These are phyloP conservation scores for Fragum whitleyi DNA, from an alignment of 2,888 invertebrate species.

Conservation along the genomic window DNA sequence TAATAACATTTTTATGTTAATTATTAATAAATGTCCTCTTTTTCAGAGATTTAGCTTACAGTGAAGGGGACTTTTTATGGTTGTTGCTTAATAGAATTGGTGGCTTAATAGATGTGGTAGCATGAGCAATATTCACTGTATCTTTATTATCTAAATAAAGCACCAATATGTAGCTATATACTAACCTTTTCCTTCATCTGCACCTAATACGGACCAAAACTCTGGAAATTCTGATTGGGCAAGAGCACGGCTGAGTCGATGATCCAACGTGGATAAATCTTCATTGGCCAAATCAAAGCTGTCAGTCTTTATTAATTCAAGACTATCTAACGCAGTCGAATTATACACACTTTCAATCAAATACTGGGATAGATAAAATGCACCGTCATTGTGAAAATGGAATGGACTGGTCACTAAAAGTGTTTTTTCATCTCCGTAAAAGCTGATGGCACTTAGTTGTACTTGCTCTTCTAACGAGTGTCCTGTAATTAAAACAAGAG, in stretches of 20 bases:
- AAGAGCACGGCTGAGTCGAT: constrained; percentile 74
- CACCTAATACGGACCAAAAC: constrained; percentile 78
- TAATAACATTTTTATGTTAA: too few relatives aligned
- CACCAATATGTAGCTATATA: too few relatives aligned
- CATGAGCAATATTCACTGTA: too few relatives aligned
- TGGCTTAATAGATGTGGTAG: too few relatives aligned
- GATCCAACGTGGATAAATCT: constrained; percentile 77
- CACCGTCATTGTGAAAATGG: constrained; percentile 74
- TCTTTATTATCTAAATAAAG: too few relatives aligned
- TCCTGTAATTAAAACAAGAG: constrained; percentile 67
- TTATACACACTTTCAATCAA: constrained; percentile 79
- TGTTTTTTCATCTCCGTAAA: constrained; percentile 58
- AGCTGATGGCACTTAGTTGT: constrained; percentile 70
- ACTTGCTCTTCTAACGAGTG: constrained; percentile 74
- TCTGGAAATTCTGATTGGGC: constrained; percentile 71
- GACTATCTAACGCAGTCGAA: constrained; percentile 71
- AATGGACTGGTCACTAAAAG: constrained; percentile 67
- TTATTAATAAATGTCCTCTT: too few relatives aligned
- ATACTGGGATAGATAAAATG: constrained; percentile 76
- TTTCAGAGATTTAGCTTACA: too few relatives aligned
- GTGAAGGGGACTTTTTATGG: too few relatives aligned
- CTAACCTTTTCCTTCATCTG: constrained; percentile 53
- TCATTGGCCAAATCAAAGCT: constrained; percentile 80
- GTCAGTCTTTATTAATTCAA: constrained; percentile 78
- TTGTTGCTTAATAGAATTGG: too few relatives aligned